phyloP scores from a whole-genome alignment of 2,888 invertebrate genomes.

The Acanthosepion esculentum region DNA sequence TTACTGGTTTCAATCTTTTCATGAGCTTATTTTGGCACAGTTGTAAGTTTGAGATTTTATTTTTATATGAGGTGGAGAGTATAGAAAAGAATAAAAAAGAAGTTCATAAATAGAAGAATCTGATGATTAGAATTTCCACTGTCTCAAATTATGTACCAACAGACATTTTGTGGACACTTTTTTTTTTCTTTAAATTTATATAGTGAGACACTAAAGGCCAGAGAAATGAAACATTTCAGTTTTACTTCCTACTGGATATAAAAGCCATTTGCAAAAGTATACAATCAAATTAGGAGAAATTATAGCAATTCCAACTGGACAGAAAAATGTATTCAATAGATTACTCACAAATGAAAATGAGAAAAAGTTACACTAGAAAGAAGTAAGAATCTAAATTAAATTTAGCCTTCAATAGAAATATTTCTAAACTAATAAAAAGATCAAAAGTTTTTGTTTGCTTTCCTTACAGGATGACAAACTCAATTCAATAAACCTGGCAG shows the following conservation, averaged over 20 bases:
- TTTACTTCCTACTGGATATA: neutral
- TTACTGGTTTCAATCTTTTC: slow-evolving; percentile 17
- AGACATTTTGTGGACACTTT: neutral
- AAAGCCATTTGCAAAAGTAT: slow-evolving; percentile 8
- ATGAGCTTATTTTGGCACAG: slow-evolving; percentile 11
- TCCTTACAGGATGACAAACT: neutral
- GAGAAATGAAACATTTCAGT: slow-evolving; percentile 1
- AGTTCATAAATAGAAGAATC: neutral
- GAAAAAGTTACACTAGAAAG: neutral
- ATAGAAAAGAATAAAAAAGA: neutral
- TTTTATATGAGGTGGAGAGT: neutral
- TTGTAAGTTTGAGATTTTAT: neutral
- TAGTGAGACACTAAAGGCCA: neutral
- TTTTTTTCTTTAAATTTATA: neutral
- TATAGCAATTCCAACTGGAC: neutral
- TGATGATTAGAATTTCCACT: neutral
- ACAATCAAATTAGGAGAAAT: neutral
- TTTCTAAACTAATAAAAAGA: neutral
- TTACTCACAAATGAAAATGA: neutral
- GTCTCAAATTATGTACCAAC: neutral
- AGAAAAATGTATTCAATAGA: neutral
- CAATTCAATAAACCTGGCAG: neutral
- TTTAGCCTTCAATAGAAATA: neutral
- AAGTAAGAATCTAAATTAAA: neutral
- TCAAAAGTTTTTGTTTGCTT: neutral